phyloP scores from a whole-genome alignment of 2,888 invertebrate genomes.

The Acanthococcus lagerstroemiae region DNA sequence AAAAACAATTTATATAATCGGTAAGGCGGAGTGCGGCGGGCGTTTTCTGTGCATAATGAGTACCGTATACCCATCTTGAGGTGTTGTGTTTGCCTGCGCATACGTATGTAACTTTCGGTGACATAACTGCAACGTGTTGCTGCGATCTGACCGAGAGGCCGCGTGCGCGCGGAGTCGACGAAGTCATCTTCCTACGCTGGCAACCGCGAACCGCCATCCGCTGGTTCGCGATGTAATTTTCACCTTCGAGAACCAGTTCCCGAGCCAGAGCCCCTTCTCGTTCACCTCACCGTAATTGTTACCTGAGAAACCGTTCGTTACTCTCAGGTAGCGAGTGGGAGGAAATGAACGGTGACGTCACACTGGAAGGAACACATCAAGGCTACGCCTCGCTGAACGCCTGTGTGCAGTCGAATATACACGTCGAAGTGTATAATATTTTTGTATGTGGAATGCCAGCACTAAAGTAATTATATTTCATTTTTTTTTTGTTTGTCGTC shows the following conservation, averaged over 20 bases:
- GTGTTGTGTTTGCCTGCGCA: no score
- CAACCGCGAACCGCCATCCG: neutral
- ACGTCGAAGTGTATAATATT: no score
- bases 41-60: no score
- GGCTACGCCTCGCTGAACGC: slow-evolving; percentile 27
- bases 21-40: no score
- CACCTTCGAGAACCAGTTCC: slow-evolving; percentile 1
- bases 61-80: no score
- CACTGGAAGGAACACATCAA: slow-evolving; percentile 16
- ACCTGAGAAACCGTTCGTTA: neutral
- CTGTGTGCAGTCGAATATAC: no score
- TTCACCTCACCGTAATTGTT: neutral
- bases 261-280: neutral
- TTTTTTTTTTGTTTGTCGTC: no score
- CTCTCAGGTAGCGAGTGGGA: slow-evolving; percentile 7
- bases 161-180: no score
- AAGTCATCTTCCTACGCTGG: neutral
- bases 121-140: no score
- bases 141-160: no score
- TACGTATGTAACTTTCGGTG: no score
- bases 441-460: neutral
- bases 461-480: neutral
- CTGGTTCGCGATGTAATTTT: slow-evolving; percentile 3
- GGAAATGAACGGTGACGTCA: slow-evolving; percentile 10
- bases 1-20: no score